Evolutionary conservation across 2,888 invertebrate species (phyloP).

Genomic region (Limnephilus marmoratus): DNA sequence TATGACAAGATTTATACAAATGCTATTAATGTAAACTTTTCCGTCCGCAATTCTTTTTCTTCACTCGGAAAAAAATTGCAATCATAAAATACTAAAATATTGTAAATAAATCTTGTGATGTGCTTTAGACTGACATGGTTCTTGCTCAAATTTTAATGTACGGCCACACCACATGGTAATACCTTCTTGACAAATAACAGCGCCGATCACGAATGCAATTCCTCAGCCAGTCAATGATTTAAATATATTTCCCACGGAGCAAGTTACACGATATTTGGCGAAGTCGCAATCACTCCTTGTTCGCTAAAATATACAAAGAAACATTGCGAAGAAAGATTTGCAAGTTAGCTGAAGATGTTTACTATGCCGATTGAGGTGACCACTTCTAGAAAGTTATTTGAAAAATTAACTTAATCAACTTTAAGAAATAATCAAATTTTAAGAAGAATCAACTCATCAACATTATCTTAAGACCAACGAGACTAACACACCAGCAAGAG

Average conservation of each 20-base stretch:
- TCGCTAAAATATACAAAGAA: not conserved
- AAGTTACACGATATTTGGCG: not conserved
- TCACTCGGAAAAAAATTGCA: no score
- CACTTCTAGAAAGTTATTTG: not conserved
- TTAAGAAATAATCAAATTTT: no score
- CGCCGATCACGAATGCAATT: not conserved
- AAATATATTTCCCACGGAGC: not conserved
- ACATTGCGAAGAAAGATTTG: not conserved
- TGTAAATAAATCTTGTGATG: no score
- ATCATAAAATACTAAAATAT: no score
- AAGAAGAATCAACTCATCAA: no score
- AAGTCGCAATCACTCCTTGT: not conserved
- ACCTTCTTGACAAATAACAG: not conserved
- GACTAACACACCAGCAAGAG: no score
- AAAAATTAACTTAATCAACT: no score
- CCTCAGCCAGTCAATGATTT: not conserved
- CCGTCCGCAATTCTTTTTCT: no score
- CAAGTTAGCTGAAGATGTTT: not conserved
- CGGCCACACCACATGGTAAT: not conserved
- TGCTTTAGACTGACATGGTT: not conserved
- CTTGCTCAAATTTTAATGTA: not conserved
- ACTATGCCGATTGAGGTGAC: not conserved
- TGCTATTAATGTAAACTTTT: no score
- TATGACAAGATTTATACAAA: no score
- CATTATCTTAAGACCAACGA: no score